phyloP scores from a whole-genome alignment of 2,113 vertebrate genomes.

The Caracal caracal region DNA sequence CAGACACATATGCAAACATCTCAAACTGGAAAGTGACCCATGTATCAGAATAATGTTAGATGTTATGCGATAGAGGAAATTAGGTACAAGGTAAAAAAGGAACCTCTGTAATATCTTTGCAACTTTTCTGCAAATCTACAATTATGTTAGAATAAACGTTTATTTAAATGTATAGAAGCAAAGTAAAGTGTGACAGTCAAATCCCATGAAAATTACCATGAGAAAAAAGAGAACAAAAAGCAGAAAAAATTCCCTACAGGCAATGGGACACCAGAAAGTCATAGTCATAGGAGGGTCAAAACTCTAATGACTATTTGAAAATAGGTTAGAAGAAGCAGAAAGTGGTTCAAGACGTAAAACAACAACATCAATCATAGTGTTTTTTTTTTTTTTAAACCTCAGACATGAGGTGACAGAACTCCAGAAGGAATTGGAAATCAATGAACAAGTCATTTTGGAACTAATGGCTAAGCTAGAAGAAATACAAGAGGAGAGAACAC shows the following conservation, averaged over 20 bases:
- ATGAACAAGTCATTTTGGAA: neutral
- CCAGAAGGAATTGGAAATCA: neutral
- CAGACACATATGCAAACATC: neutral
- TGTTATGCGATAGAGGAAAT: neutral
- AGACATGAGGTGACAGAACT: neutral
- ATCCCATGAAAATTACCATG: neutral
- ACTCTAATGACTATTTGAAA: neutral
- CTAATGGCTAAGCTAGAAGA: neutral
- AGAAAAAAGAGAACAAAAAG: neutral
- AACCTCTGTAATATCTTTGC: neutral
- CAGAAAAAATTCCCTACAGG: neutral
- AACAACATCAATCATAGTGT: neutral
- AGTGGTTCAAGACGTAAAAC: neutral
- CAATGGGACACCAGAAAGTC: neutral
- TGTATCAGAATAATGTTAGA: neutral
- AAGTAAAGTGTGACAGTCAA: neutral
- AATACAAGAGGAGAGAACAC: neutral
- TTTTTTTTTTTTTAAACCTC: neutral
- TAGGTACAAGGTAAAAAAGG: neutral
- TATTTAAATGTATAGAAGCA: neutral
- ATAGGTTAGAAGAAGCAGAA: neutral
- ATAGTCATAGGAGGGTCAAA: neutral
- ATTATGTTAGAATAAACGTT: neutral
- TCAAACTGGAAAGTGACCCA: neutral
- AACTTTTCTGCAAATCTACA: neutral